phyloP scores from a whole-genome alignment of 2,113 vertebrate genomes.

The Mustelus asterias region DNA sequence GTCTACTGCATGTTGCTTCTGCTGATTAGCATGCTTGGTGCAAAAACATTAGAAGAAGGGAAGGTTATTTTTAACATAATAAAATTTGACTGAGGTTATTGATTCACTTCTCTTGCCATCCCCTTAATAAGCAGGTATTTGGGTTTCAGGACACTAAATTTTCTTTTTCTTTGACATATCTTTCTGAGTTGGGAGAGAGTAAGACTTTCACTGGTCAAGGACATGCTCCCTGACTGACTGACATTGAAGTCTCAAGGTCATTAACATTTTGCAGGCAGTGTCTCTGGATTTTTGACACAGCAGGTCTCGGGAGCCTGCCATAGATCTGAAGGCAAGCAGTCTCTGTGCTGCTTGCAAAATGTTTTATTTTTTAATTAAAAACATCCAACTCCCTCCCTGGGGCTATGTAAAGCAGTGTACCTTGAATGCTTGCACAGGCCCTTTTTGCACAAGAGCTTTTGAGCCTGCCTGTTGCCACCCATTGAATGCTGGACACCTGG shows the following conservation, averaged over 20 bases:
- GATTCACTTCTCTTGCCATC: background rate
- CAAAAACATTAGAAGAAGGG: background rate
- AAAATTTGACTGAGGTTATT: background rate
- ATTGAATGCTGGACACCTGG: background rate
- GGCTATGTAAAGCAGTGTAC: constrained; percentile 4
- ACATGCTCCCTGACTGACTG: background rate
- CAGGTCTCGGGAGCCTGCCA: background rate
- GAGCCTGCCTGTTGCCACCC: background rate
- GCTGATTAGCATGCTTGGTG: too few relatives aligned
- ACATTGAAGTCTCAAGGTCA: background rate
- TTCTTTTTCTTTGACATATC: background rate
- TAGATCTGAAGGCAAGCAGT: background rate
- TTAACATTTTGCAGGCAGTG: background rate
- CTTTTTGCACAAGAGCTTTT: background rate
- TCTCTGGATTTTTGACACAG: background rate
- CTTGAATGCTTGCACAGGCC: background rate
- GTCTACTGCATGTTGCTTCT: too few relatives aligned
- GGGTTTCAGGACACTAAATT: background rate
- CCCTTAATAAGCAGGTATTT: background rate
- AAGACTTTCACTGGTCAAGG: background rate
- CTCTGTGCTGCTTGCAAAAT: background rate
- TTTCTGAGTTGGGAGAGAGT: background rate
- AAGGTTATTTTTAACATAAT: background rate
- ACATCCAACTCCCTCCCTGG: background rate
- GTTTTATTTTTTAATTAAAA: constrained; percentile 16